Percentiles rank a stretch among this genome's conserved stretches.
Evolutionary conservation across 2,797 vertebrate genomes (phyloP).

Genomic region (Knipowitschia caucasica): DNA sequence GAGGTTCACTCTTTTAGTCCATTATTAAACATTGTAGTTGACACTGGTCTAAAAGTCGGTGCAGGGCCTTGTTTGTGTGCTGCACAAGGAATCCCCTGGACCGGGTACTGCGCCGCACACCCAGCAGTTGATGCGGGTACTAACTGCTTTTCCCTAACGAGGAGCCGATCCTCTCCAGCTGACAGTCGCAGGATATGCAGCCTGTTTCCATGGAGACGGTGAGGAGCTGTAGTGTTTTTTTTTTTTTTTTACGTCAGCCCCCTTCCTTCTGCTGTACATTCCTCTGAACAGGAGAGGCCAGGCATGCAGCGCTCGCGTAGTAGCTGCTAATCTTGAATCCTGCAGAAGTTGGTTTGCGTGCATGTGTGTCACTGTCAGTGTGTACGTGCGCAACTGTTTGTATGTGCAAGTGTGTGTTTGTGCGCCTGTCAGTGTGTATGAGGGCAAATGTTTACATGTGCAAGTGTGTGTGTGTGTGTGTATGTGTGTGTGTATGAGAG

Average conservation of each 20-base stretch:
- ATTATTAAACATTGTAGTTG: conserved; percentile 6
- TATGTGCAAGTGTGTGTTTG: conserved; percentile 25
- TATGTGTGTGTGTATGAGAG: conserved; percentile 26
- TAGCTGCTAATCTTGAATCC: conserved; percentile 44
- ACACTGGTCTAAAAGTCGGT: conserved; percentile 7
- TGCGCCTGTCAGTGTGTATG: conserved; percentile 21
- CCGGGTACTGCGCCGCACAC: conserved; percentile 48
- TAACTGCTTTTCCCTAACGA: conserved; percentile 62
- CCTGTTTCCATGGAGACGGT: conserved; percentile 84
- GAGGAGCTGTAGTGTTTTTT: conserved; percentile 64
- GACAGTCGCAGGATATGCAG: conserved; percentile 74
- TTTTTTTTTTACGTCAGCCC: conserved; percentile 18
- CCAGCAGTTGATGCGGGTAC: conserved; percentile 64
- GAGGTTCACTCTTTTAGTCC: conserved; percentile 5
- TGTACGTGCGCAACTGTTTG: no score
- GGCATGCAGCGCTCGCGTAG: conserved; percentile 23
- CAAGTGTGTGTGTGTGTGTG: conserved; percentile 9
- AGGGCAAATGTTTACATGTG: conserved; percentile 29
- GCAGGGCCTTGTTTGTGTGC: conserved; percentile 14
- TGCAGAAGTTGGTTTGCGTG: conserved; percentile 26
- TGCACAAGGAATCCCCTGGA: conserved; percentile 52
- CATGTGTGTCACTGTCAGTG: no score
- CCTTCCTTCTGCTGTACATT: conserved; percentile 62
- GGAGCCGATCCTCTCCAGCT: conserved; percentile 66
- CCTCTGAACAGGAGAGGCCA: conserved; percentile 64